phyloP scores from a whole-genome alignment of 2,797 vertebrate species.

The Urocyon cinereoargenteus region DNA sequence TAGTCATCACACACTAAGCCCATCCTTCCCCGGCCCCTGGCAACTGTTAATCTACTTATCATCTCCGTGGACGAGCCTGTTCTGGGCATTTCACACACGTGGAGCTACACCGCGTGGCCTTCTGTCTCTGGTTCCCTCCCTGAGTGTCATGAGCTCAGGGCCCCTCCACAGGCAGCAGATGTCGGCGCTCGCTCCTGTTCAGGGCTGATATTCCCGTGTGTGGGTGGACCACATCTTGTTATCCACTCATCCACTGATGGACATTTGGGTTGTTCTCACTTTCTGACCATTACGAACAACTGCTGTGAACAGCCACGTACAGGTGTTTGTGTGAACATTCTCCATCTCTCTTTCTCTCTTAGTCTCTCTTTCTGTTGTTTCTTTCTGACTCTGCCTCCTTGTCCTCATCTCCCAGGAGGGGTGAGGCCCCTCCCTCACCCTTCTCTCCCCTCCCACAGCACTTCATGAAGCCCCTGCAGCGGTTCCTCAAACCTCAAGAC shows the following conservation, averaged over 20 bases:
- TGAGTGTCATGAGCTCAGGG: neutral
- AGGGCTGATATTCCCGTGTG: neutral
- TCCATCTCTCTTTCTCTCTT: neutral
- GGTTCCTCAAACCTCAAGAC: slow-evolving; percentile 90
- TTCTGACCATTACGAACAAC: neutral
- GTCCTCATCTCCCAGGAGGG: neutral
- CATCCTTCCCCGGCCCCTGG: neutral
- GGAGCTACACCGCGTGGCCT: neutral
- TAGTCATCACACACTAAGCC: neutral
- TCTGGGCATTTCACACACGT: neutral
- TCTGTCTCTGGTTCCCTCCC: neutral
- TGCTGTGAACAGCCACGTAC: neutral
- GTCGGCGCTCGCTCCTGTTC: neutral
- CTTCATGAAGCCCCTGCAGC: slow-evolving; percentile 94
- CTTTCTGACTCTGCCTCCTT: neutral
- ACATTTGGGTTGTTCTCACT: neutral
- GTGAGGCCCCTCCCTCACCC: neutral
- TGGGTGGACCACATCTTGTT: neutral
- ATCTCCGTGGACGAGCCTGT: neutral
- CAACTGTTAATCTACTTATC: neutral
- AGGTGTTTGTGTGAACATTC: neutral
- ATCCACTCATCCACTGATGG: accelerated
- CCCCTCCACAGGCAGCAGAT: accelerated
- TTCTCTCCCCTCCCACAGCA: slow-evolving; percentile 87
- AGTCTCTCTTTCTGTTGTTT: neutral